A percentile compares a stretch with the other conserved stretches of the same genome.
phyloP scores from a whole-genome alignment of 2,797 vertebrate species.

The Saxicola maurus region DNA sequence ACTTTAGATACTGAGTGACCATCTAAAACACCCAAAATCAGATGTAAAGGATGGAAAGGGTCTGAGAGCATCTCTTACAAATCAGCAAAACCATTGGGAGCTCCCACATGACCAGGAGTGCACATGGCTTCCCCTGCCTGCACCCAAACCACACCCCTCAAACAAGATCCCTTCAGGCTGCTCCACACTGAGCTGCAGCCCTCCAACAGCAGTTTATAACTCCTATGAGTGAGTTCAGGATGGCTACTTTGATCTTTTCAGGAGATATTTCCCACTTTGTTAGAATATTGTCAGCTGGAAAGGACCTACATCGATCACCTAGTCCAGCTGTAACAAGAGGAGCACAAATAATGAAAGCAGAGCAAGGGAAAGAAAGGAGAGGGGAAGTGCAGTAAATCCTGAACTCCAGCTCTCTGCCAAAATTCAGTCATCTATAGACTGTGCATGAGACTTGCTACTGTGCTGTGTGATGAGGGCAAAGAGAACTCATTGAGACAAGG shows the following conservation, averaged over 20 bases:
- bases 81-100: neutral
- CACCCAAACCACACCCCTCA: neutral
- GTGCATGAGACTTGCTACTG: neutral
- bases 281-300: neutral
- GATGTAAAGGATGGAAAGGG: neutral
- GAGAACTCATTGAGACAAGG: constrained; percentile 29
- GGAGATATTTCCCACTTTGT: neutral
- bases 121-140: neutral
- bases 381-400: constrained; percentile 16
- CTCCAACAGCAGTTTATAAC: neutral
- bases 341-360: neutral
- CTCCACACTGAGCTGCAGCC: neutral
- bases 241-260: neutral
- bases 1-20: neutral
- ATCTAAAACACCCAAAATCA: neutral
- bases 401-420: neutral
- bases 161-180: neutral
- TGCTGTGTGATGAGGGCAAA: neutral
- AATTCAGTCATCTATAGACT: neutral
- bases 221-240: neutral
- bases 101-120: neutral
- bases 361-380: neutral
- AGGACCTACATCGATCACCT: neutral
- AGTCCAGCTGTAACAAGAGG: neutral
- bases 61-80: neutral